phyloP scores from a whole-genome alignment of 1,140 invertebrate genomes.

The Zophobas morio region DNA sequence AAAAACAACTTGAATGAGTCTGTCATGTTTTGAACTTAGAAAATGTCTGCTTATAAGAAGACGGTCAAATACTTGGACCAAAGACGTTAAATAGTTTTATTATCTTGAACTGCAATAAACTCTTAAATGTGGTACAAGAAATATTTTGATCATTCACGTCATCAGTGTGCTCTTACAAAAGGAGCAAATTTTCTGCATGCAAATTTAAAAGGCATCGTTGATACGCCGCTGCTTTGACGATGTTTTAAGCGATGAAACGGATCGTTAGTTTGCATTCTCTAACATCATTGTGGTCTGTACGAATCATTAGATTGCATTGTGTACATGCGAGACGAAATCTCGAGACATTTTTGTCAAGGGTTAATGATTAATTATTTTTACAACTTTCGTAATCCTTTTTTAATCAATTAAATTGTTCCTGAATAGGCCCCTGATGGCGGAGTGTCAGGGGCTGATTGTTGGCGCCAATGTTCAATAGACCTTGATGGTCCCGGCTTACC shows the following conservation, averaged over 20 bases:
- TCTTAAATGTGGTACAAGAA: too few species aligned
- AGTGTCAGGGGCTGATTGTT: slow-evolving; percentile 55
- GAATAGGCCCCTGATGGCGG: slow-evolving; percentile 56
- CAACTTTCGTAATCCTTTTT: slow-evolving; percentile 63
- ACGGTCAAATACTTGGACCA: too few species aligned
- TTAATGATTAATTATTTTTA: slow-evolving; percentile 66
- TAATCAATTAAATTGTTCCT: slow-evolving; percentile 62
- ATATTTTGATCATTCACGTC: too few species aligned
- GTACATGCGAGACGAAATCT: slow-evolving; percentile 53
- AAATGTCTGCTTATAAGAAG: too few species aligned
- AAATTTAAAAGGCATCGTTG: slow-evolving; percentile 5
- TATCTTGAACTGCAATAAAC: too few species aligned
- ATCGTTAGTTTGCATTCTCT: slow-evolving; percentile 64
- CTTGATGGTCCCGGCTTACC: slow-evolving; percentile 43
- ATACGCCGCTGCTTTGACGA: slow-evolving; percentile 32
- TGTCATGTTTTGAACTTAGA: too few species aligned
- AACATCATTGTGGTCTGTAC: slow-evolving; percentile 62
- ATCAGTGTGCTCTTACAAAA: neutral
- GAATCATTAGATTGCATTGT: slow-evolving; percentile 64
- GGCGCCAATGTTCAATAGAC: slow-evolving; percentile 48
- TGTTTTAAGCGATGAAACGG: slow-evolving; percentile 60
- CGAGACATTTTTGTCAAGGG: slow-evolving; percentile 59
- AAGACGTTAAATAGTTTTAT: too few species aligned
- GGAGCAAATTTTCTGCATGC: neutral
- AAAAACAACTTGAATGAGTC: too few species aligned